phyloP scores from a whole-genome alignment of 1,140 invertebrate species.

The Harlomillsia oculata region DNA sequence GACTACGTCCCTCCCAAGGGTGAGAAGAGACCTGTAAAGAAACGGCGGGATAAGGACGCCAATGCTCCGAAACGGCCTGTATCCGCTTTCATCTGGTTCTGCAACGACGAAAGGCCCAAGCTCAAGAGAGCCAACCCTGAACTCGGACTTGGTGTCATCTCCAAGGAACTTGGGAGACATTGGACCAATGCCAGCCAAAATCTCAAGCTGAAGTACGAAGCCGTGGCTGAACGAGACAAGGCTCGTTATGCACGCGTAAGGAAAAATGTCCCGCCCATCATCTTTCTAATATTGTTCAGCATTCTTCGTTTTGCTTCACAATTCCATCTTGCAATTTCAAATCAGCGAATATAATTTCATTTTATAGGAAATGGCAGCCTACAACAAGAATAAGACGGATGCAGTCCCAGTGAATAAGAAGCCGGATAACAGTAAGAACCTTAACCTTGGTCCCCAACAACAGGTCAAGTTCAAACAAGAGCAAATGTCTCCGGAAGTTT shows the following conservation, averaged over 20 bases:
- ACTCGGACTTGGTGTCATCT: constrained; percentile 90
- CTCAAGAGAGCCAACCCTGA: constrained; percentile 89
- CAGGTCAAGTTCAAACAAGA: no score
- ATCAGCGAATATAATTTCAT: no score
- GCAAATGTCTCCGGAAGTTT: no score
- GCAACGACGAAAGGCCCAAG: constrained; percentile 89
- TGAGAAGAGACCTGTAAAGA: constrained; percentile 62
- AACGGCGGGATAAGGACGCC: constrained; percentile 87
- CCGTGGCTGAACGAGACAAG: constrained; percentile 89
- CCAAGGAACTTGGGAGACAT: constrained; percentile 89
- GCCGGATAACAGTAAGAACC: no score
- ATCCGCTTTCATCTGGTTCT: constrained; percentile 99
- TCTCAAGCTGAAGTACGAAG: constrained; percentile 80
- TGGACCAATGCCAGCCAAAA: constrained; percentile 82
- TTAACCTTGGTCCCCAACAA: no score
- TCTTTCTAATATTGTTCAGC: no score
- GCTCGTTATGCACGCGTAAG: constrained; percentile 90
- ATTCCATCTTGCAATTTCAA: no score
- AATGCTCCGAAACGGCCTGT: constrained; percentile 97
- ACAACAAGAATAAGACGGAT: no score
- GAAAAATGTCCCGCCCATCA: no score
- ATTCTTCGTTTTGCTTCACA: no score
- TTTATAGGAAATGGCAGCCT: no score
- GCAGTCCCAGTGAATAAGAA: no score
- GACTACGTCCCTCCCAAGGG: constrained; percentile 85